Evolutionary conservation across 2,888 invertebrate genomes (phyloP).

Genomic region (Lydus trimaculatus): DNA sequence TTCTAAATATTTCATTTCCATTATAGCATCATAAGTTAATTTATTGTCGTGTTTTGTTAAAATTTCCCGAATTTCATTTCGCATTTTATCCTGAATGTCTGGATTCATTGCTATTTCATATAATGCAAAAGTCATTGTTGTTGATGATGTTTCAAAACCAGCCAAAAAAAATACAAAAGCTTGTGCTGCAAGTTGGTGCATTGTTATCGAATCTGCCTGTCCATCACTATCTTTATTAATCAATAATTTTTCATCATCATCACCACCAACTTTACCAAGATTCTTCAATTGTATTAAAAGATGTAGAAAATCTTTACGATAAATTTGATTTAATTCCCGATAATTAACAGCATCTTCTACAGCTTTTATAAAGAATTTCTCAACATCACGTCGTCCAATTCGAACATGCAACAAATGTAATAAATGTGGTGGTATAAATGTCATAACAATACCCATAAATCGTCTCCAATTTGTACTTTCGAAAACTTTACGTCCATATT

Average conservation of each 20-base stretch:
- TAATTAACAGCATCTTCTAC: slow-evolving; percentile 59
- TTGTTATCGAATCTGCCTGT: slow-evolving; percentile 24
- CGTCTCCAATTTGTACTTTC: slow-evolving; percentile 34
- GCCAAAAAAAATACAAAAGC: background rate
- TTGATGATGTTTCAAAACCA: background rate
- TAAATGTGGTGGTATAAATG: slow-evolving; percentile 32
- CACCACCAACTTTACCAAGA: slow-evolving; percentile 49
- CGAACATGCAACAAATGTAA: slow-evolving; percentile 35
- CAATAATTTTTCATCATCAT: slow-evolving; percentile 48
- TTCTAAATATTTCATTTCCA: slow-evolving; percentile 62
- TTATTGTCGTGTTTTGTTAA: slow-evolving; percentile 42
- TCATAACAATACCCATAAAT: slow-evolving; percentile 12
- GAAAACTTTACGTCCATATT: slow-evolving; percentile 39
- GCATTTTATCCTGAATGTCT: slow-evolving; percentile 57
- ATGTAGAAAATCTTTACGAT: slow-evolving; percentile 1
- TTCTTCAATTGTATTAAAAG: slow-evolving; percentile 55
- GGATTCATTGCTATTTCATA: slow-evolving; percentile 62
- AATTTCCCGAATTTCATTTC: slow-evolving; percentile 55
- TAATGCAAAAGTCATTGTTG: slow-evolving; percentile 58
- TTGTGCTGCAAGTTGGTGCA: background rate
- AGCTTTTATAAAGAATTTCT: slow-evolving; percentile 59
- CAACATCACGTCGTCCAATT: slow-evolving; percentile 34
- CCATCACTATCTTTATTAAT: slow-evolving; percentile 6
- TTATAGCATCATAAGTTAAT: slow-evolving; percentile 61
- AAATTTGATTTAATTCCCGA: slow-evolving; percentile 54